phyloP scores from a whole-genome alignment of 2,113 vertebrate species.

The Gasterosteus aculeatus region DNA sequence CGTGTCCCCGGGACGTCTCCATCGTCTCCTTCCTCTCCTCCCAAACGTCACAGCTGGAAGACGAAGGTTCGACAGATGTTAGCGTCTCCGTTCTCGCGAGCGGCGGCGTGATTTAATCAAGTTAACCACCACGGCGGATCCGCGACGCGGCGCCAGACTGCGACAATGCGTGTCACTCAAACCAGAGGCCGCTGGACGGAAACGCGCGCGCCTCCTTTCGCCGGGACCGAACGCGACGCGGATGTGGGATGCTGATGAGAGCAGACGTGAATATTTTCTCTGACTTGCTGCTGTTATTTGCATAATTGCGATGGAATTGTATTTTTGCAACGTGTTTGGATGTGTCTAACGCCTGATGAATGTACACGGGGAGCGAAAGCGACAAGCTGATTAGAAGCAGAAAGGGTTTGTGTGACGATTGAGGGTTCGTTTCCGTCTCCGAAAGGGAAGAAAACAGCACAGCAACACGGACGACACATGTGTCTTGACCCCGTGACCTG shows the following conservation, averaged over 20 bases:
- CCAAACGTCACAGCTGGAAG: neutral
- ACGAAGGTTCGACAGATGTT: conserved; percentile 14
- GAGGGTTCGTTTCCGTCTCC: conserved; percentile 18
- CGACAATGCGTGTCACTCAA: conserved; percentile 32
- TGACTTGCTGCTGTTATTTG: conserved; percentile 33
- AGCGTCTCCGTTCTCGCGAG: neutral
- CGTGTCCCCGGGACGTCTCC: no score
- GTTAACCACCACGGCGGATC: conserved; percentile 10
- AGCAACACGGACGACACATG: neutral
- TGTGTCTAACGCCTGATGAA: conserved; percentile 47
- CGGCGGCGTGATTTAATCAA: conserved; percentile 36
- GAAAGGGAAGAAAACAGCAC: neutral
- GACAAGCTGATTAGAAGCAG: conserved; percentile 42
- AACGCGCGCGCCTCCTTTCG: conserved; percentile 32
- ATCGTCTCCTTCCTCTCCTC: conserved; percentile 2
- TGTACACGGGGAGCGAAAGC: conserved; percentile 47
- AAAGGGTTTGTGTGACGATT: neutral
- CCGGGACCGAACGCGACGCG: neutral
- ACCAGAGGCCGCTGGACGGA: conserved; percentile 26
- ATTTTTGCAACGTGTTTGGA: conserved; percentile 39
- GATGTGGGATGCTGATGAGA: conserved; percentile 46
- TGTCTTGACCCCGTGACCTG: neutral
- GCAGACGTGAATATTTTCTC: conserved; percentile 38
- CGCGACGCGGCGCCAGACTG: conserved; percentile 18
- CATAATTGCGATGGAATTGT: conserved; percentile 53